Base-by-base conservation (phyloP, 2,888 invertebrate species). In the Platycheirus albimanus region DNA sequence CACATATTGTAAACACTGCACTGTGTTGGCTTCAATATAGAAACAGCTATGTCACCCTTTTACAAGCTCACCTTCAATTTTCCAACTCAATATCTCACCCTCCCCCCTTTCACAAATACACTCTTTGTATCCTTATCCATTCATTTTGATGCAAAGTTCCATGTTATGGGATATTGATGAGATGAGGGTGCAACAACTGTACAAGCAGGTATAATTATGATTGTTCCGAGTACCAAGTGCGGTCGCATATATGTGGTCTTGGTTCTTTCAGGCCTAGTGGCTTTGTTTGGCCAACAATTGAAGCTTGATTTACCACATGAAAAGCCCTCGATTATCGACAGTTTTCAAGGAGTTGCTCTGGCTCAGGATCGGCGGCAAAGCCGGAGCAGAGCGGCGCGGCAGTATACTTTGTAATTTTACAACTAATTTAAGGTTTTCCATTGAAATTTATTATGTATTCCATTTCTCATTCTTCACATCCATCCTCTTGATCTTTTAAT, bases 151-250 rank as follows among this genome's bases (percentile, higher is more conserved):
- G 58, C 66, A 71, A 56, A 36, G 36, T 54, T 38, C 36, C 36
- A 54, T 36, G 38, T 41, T 41, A 24, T 1, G 3, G 49, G 54
- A 58, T 81, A 81, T 81, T 81, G 81, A 81, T 71, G 69, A 83
- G 81, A 81, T 71, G 69, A 83, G 83, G 83, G 77, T 83, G 83
- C 77, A n/a, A n/a, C 71, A 41, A 67, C 10, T 58, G 15, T 24
- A 83, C 83, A 72, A 77, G 45, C 72, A 83, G 67, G 72, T 83
- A 83, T 83, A 83, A 83, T 83, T 83, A 83, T 83, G 69, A 77
- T 77, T 83, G 77, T 77, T 77, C 69, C 54, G 49, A 67, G 67
- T 49, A 66, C 54, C 28, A 45, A 43, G 30, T 20, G 67, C 67
- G 49, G 58, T 58, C 52, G 33, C 30, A 70, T 58, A 43, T 81